Evolutionary conservation across 2,888 invertebrate species (phyloP).

Genomic region (Parnassius glacialis): DNA sequence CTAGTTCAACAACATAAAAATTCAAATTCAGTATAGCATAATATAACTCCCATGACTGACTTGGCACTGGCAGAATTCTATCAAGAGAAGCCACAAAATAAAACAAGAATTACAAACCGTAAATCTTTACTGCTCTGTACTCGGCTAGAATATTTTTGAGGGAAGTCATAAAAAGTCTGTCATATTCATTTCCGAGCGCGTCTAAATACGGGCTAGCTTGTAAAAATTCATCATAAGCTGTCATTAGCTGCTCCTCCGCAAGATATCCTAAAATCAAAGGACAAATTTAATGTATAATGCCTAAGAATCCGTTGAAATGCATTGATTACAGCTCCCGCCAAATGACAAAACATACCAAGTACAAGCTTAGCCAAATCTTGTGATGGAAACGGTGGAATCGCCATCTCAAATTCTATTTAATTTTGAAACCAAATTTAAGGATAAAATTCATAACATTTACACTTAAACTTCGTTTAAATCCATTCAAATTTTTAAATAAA

Average conservation of each 20-base stretch:
- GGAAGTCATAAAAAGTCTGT: conserved; percentile 74
- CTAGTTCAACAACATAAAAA: neutral
- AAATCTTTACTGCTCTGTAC: conserved; percentile 73
- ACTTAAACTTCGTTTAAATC: neutral
- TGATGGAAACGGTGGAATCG: conserved; percentile 68
- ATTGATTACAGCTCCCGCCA: conserved; percentile 66
- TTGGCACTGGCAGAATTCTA: too few relatives aligned
- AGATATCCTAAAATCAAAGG: conserved; percentile 61
- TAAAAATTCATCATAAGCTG: conserved; percentile 74
- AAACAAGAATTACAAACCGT: conserved; percentile 45
- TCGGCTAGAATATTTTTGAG: conserved; percentile 71
- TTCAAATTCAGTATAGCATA: too few relatives aligned
- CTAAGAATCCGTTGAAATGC: conserved; percentile 22
- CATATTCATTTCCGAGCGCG: conserved; percentile 69
- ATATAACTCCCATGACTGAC: too few relatives aligned
- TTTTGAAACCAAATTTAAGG: neutral
- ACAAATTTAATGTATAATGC: conserved; percentile 24
- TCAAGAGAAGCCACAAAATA: too few relatives aligned
- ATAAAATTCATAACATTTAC: conserved; percentile 4
- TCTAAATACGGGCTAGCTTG: conserved; percentile 73
- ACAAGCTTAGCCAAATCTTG: conserved; percentile 74
- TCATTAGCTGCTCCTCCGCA: conserved; percentile 74
- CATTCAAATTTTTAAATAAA: conserved; percentile 21
- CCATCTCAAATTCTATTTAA: conserved; percentile 42
- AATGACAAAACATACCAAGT: conserved; percentile 59